These are phyloP conservation scores for Microcebus griseorufus DNA, from an alignment of 2,113 vertebrate species.

Conservation along the genomic window DNA sequence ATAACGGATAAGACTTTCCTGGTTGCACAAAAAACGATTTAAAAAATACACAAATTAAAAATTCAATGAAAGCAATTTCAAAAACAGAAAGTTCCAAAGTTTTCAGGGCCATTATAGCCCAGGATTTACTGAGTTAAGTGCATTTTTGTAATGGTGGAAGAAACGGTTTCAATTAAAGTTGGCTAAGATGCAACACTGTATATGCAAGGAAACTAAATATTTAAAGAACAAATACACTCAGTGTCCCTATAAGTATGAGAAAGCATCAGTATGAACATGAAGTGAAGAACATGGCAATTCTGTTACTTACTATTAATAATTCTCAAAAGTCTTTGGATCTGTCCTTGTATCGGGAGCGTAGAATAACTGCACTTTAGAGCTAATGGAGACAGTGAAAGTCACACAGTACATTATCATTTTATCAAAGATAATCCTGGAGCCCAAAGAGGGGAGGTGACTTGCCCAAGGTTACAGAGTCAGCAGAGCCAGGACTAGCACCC, in stretches of 20 bases:
- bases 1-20: constrained; percentile 69
- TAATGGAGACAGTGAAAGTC: not conserved
- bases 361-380: not conserved
- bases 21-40: constrained; percentile 36
- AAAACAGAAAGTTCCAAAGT: constrained; percentile 66
- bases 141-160: constrained; percentile 20
- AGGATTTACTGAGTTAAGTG: constrained; percentile 69
- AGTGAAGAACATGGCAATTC: not conserved
- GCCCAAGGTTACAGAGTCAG: not conserved
- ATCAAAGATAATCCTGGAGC: not conserved
- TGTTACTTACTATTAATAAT: not conserved
- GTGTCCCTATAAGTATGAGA: not conserved
- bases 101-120: constrained; percentile 56
- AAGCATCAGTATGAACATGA: not conserved
- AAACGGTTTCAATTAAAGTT: constrained; percentile 59
- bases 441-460: not conserved
- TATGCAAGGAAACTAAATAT: constrained; percentile 15
- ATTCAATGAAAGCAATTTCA: constrained; percentile 65
- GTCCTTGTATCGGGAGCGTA: not conserved
- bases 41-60: constrained; percentile 79
- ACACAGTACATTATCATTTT: not conserved
- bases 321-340: not conserved
- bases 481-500: not conserved
- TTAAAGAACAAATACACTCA: constrained; percentile 42
- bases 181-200: not conserved